These are phyloP conservation scores for Sebastiscus albofasciatus DNA, from an alignment of 2,797 vertebrate genomes.

Conservation along the genomic window DNA sequence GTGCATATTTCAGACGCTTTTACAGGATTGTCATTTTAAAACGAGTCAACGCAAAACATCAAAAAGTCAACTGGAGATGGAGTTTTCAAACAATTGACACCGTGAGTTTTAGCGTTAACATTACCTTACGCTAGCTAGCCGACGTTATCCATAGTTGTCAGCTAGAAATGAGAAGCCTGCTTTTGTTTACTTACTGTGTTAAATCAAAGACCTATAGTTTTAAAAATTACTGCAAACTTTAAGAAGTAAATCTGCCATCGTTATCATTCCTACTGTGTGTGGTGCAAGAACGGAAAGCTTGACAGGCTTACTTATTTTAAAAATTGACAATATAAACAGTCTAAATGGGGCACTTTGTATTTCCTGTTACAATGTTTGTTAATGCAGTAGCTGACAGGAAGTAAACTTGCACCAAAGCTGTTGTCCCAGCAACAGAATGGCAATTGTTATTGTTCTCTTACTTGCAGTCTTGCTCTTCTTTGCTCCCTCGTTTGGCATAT, in stretches of 20 bases:
- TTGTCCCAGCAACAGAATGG: no score
- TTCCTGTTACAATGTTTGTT: no score
- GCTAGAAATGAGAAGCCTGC: background rate
- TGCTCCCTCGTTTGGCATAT: conserved; percentile 84
- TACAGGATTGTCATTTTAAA: background rate
- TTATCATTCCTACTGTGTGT: background rate
- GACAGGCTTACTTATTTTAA: background rate
- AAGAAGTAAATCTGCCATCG: background rate
- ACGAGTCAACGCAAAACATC: background rate
- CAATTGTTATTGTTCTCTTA: conserved; percentile 60
- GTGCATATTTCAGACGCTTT: background rate
- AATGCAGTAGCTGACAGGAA: no score
- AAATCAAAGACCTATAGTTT: background rate
- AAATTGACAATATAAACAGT: no score
- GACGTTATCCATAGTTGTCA: background rate
- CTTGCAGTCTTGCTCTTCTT: conserved; percentile 88
- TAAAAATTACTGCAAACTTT: no score
- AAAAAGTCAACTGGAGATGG: background rate
- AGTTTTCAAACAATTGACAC: background rate
- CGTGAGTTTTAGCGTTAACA: background rate
- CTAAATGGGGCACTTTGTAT: no score
- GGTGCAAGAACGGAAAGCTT: background rate
- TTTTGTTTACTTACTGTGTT: background rate
- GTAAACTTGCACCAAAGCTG: no score
- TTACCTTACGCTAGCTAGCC: background rate